Evolutionary conservation across 2,888 invertebrate species (phyloP).

Genomic region (Ochropacha duplaris): DNA sequence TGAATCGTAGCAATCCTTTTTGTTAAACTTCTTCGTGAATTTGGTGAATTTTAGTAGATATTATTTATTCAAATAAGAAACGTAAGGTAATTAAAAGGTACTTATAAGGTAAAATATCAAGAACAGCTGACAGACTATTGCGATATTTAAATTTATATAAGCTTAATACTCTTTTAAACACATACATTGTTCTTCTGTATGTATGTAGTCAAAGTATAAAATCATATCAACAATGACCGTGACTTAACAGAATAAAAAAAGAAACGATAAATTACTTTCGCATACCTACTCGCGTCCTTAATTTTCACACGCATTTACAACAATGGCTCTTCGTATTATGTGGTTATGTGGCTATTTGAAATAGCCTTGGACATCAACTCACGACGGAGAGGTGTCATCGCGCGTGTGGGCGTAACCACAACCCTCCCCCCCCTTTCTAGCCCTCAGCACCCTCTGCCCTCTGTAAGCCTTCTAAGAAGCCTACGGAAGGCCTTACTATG

Average conservation of each 20-base stretch:
- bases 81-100: no score
- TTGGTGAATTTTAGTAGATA: no score
- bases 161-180: no score
- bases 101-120: no score
- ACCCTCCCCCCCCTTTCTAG: constrained; percentile 13
- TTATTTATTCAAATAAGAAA: no score
- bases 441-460: not conserved
- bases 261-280: not conserved
- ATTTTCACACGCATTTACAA: constrained; percentile 17
- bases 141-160: no score
- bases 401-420: constrained; percentile 54
- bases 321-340: constrained; percentile 15
- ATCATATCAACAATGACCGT: not conserved
- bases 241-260: not conserved
- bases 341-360: constrained; percentile 20
- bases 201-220: no score
- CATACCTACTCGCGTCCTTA: not conserved
- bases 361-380: constrained; percentile 27
- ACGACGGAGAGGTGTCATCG: constrained; percentile 34
- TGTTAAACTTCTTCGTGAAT: no score
- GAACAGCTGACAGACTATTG: no score
- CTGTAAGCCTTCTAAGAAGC: constrained; percentile 1
- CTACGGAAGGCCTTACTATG: not conserved
- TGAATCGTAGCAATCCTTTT: no score
- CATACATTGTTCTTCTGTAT: no score